Base-by-base conservation (phyloP, 1,140 invertebrate genomes). In the Leptinotarsa texana region DNA sequence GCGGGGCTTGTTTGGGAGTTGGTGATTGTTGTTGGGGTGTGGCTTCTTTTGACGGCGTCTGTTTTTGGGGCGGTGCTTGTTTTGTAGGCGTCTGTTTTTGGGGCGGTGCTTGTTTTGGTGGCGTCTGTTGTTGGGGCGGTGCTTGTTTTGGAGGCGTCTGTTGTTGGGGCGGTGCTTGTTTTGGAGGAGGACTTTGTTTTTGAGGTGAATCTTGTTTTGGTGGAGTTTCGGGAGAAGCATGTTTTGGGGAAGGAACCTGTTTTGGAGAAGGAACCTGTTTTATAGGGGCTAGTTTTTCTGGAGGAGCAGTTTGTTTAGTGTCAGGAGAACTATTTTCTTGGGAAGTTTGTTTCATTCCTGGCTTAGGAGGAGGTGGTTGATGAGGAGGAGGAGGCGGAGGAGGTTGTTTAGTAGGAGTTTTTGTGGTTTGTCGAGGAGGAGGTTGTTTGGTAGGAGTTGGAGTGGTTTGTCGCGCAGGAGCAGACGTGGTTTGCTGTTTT, bases 231-330 rank as follows among this genome's bases (percentile, higher is more conserved):
- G 27, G 27, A 6, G 27, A 33, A 5, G 8, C 33, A 6, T 42
- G 33, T 42, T 33, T 33, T 18, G 73, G 15, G 49, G 77, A 74
- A 22, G 79, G 72, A 24, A 74, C 66, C 61, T 78, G 63, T 65
- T 33, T 33, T 18, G 73, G 15, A 63, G 77, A 74, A 22, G 79
- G 72, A 24, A 74, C 66, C 61, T 78, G 63, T 65, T 33, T 62
- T 67, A 72, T 69, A 11, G 33, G 11, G 33, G 33, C 33, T 42
- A 33, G 6, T 33, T 33, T 6, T 33, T 33, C 27, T 33, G 6
- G 27, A n/a, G 79, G 65, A 68, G 75, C 22, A 67, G 79, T 72
- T 57, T 78, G 75, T 68, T 80, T 81, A 24, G 77, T 76, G 13
- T n/a, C 4, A 72, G 76, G 33, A 49, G 76, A n/a, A 61, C 48